These are phyloP conservation scores for Enhydra lutris DNA, from an alignment of 2,113 vertebrate genomes.

Conservation along the genomic window DNA sequence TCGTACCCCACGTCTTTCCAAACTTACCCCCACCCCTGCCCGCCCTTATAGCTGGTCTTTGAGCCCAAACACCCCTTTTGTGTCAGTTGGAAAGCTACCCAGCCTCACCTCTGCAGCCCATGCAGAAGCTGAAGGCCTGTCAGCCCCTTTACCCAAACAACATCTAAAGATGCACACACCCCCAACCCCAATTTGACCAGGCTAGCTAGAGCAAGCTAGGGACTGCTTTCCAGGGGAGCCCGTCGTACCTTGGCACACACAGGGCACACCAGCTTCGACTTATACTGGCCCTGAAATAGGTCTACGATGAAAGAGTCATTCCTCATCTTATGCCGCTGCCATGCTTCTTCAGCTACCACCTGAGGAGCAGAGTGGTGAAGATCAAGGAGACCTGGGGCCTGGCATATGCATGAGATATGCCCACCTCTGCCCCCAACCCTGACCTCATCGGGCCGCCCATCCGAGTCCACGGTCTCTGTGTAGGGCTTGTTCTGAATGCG, in stretches of 20 bases:
- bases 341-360: constrained; percentile 98
- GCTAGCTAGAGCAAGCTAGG: background rate
- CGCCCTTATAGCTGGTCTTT: background rate
- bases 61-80: background rate
- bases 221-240: background rate
- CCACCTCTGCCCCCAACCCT: background rate
- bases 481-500: constrained; percentile 99
- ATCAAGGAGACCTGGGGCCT: fast-evolving
- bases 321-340: constrained; percentile 98
- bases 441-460: constrained; percentile 96
- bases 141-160: background rate
- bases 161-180: background rate
- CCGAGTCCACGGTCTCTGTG: constrained; percentile 96
- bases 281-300: constrained; percentile 99
- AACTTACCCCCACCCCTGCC: background rate
- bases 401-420: too few relatives aligned
- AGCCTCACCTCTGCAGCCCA: background rate
- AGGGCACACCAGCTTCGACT: constrained; percentile 98
- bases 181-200: background rate
- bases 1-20: background rate
- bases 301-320: constrained; percentile 99
- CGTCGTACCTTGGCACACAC: constrained; percentile 94
- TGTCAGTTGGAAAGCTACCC: background rate
- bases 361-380: constrained; percentile 71
- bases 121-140: background rate